phyloP scores from a whole-genome alignment of 2,797 vertebrate species.

The Pangasius larnaudii region DNA sequence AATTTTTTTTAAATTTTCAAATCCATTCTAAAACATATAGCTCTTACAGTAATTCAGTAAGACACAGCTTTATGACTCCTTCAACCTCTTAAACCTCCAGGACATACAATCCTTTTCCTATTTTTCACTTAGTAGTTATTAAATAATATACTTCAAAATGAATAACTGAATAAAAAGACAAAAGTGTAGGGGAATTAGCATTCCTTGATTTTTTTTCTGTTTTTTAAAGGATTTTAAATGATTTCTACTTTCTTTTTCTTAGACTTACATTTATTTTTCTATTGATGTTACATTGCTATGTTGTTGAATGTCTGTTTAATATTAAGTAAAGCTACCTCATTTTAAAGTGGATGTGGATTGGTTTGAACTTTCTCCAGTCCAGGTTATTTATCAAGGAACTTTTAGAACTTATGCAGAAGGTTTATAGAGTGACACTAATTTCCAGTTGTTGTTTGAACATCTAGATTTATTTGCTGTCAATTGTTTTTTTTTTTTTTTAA shows the following conservation, averaged over 20 bases:
- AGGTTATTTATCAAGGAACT: neutral
- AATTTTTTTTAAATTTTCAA: too few species aligned
- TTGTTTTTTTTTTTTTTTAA: neutral
- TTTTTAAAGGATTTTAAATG: neutral
- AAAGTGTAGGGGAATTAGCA: neutral
- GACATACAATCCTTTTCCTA: neutral
- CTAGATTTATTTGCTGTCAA: slow-evolving; percentile 3
- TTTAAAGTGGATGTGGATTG: neutral
- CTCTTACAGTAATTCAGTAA: neutral
- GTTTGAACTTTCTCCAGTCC: neutral
- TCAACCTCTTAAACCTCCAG: neutral
- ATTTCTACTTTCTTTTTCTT: neutral
- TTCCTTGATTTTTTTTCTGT: neutral
- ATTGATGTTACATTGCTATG: neutral
- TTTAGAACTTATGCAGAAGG: neutral
- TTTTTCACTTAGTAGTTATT: neutral
- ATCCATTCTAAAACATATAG: neutral
- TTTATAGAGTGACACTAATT: neutral
- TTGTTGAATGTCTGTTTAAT: neutral
- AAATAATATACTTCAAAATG: neutral
- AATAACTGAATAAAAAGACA: neutral
- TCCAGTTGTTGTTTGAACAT: neutral
- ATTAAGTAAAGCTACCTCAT: neutral
- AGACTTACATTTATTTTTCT: neutral
- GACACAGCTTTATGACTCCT: neutral